These are phyloP conservation scores for Amorpha juglandis DNA, from an alignment of 2,888 invertebrate genomes.

Conservation along the genomic window DNA sequence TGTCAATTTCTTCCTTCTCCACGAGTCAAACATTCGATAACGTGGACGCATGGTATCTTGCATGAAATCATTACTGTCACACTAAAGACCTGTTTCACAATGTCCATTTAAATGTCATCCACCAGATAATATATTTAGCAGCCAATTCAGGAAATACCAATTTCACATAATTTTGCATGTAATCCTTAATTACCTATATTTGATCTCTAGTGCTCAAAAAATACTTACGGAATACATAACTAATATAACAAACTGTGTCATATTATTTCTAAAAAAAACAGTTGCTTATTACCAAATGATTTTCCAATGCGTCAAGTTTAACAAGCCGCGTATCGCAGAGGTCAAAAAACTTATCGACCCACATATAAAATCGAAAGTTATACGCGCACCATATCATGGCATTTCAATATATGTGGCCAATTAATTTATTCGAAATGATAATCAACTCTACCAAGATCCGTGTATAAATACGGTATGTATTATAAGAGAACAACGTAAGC, in stretches of 20 bases:
- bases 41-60: too few relatives aligned
- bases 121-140: too few relatives aligned
- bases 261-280: neutral
- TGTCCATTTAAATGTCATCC: too few relatives aligned
- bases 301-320: conserved; percentile 11
- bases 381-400: conserved; percentile 12
- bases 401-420: conserved; percentile 8
- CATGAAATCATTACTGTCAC: too few relatives aligned
- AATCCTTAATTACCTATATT: too few relatives aligned
- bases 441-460: neutral
- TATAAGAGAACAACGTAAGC: too few relatives aligned
- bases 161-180: too few relatives aligned
- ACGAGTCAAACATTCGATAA: neutral
- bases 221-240: too few relatives aligned
- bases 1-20: neutral
- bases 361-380: conserved; percentile 25
- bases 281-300: neutral
- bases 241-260: too few relatives aligned
- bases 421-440: conserved; percentile 8
- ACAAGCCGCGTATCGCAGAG: conserved; percentile 6
- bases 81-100: too few relatives aligned
- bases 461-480: neutral
- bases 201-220: too few relatives aligned
- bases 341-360: conserved; percentile 19
- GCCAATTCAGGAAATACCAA: too few relatives aligned